A percentile compares a stretch with the other conserved stretches of the same genome.
Conservation (phyloP, 2,888 invertebrate species). For the Cephus pulcher region DNA sequence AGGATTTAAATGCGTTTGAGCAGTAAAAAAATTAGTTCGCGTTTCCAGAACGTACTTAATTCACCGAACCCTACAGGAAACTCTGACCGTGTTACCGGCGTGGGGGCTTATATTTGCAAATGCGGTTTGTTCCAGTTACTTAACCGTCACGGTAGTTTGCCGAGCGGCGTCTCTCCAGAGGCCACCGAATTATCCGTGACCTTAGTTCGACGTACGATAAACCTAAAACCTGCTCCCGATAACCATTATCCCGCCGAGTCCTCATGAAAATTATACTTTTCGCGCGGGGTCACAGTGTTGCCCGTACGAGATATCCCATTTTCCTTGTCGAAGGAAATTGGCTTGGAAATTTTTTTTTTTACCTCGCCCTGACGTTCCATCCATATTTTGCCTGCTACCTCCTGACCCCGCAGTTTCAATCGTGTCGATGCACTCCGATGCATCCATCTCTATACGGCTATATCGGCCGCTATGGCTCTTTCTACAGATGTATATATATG, state of each 20-base stretch:
- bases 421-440: constrained; percentile 43
- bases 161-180: constrained; percentile 35
- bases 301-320: background rate
- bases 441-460: constrained; percentile 37
- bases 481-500: background rate
- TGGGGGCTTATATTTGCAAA: constrained; percentile 48
- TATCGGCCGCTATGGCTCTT: background rate
- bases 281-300: background rate
- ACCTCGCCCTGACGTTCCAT: constrained; percentile 10
- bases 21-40: background rate
- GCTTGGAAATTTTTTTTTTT: background rate
- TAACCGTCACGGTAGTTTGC: constrained; percentile 55
- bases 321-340: background rate
- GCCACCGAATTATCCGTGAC: constrained; percentile 24
- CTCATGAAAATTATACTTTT: background rate
- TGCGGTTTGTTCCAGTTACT: constrained; percentile 55
- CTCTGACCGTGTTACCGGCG: background rate
- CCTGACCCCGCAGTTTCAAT: constrained; percentile 32
- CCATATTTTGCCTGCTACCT: constrained; percentile 20
- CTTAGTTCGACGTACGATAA: background rate
- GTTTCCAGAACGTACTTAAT: background rate
- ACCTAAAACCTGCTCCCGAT: background rate
- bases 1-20: background rate
- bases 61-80: background rate
- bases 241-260: background rate